Percentiles rank a stretch among this genome's conserved stretches.
These are phyloP conservation scores for Syrista parreyssii DNA, from an alignment of 2,888 invertebrate species.

Conservation along the genomic window DNA sequence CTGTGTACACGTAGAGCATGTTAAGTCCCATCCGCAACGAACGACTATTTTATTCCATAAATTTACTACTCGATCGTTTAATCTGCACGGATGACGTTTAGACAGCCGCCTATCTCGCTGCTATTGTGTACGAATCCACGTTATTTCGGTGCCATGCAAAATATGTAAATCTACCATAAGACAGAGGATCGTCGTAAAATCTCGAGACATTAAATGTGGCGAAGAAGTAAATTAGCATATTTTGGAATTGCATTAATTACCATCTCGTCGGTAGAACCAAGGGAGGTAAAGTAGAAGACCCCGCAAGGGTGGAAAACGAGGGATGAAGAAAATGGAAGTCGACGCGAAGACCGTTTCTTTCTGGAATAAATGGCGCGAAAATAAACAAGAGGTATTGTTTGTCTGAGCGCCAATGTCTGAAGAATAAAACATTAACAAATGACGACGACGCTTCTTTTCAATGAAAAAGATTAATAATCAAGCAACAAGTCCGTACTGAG, in stretches of 20 bases:
- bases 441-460: not conserved
- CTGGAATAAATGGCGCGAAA: conserved; percentile 4
- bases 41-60: not conserved
- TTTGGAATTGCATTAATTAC: not conserved
- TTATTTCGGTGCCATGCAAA: conserved; percentile 26
- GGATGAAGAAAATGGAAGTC: conserved; percentile 1
- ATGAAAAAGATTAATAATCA: conserved; percentile 16
- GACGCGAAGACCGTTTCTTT: not conserved
- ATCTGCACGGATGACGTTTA: not conserved
- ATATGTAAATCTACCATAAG: conserved; percentile 43
- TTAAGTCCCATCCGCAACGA: not conserved
- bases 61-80: not conserved
- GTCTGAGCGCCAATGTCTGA: conserved; percentile 19
- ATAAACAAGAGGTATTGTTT: conserved; percentile 31
- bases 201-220: conserved; percentile 48
- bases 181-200: conserved; percentile 35
- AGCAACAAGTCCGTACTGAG: no score
- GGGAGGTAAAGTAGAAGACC: not conserved
- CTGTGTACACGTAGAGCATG: not conserved
- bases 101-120: not conserved
- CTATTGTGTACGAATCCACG: conserved; percentile 29
- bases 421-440: conserved; percentile 18
- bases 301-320: conserved; percentile 3
- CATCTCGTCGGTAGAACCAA: not conserved
- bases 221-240: conserved; percentile 27